Conservation (phyloP, 1,140 invertebrate species). For the Drosophila prosaltans region DNA sequence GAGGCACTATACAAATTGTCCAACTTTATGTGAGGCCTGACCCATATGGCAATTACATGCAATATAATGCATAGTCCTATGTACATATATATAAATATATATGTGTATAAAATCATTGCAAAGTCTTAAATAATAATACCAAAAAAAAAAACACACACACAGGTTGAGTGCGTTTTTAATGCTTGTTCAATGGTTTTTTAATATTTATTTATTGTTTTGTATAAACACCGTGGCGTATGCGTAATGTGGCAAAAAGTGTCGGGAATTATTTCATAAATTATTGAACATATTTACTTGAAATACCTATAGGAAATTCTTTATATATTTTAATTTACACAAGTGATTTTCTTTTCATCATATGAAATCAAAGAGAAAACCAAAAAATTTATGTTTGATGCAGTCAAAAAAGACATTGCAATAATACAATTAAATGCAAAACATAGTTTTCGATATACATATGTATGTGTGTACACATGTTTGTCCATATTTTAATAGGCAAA, state of each 20-base stretch:
- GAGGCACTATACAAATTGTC: conserved; percentile 23
- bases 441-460: too few species aligned
- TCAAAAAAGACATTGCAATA: too few species aligned
- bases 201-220: conserved; percentile 23
- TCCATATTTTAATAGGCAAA: too few species aligned
- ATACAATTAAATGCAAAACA: too few species aligned
- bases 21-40: background rate
- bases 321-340: too few species aligned
- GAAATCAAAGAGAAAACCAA: too few species aligned
- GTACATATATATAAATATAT: background rate
- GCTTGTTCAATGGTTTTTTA: conserved; percentile 34
- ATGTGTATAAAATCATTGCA: conserved; percentile 36
- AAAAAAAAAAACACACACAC: background rate
- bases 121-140: conserved; percentile 47
- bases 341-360: too few species aligned
- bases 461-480: too few species aligned
- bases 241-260: conserved; percentile 30
- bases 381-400: too few species aligned
- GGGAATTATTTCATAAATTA: conserved; percentile 29
- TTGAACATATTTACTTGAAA: background rate
- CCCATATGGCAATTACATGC: conserved; percentile 8
- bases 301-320: background rate
- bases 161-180: conserved; percentile 11
- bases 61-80: background rate
- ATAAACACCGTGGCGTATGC: conserved; percentile 10